Conservation (phyloP, 2,888 invertebrate genomes). For the Polymixis flavicincta region DNA sequence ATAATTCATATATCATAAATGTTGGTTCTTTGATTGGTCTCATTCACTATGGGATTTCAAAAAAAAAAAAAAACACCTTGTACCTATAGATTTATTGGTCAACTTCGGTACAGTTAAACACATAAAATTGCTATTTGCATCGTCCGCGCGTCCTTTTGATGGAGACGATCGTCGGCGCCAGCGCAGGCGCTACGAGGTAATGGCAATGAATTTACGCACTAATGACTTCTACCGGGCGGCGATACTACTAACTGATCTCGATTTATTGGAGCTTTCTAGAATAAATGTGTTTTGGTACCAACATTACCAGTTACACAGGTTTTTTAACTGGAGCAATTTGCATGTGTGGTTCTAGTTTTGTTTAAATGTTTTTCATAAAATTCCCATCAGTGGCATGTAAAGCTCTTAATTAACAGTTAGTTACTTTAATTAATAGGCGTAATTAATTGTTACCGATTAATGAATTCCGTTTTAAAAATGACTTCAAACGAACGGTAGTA, state of each 20-base stretch:
- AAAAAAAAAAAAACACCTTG: too few species aligned
- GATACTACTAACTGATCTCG: slow-evolving; percentile 67
- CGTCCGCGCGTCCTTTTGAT: slow-evolving; percentile 61
- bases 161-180: slow-evolving; percentile 61
- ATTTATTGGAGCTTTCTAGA: slow-evolving; percentile 61
- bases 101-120: slow-evolving; percentile 62
- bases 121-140: slow-evolving; percentile 65
- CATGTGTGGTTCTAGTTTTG: slow-evolving; percentile 11
- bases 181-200: slow-evolving; percentile 71
- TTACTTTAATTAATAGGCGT: slow-evolving; percentile 31
- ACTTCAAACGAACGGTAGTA: slow-evolving; percentile 49
- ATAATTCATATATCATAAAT: too few species aligned
- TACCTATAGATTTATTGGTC: slow-evolving; percentile 64
- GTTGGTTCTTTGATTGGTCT: too few species aligned
- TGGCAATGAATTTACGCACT: slow-evolving; percentile 75
- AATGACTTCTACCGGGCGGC: slow-evolving; percentile 71
- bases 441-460: slow-evolving; percentile 32
- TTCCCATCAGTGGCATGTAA: slow-evolving; percentile 8
- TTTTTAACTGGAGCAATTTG: slow-evolving; percentile 50
- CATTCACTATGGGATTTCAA: too few species aligned
- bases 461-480: slow-evolving; percentile 30
- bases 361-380: slow-evolving; percentile 33
- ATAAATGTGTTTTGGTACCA: slow-evolving; percentile 38
- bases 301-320: slow-evolving; percentile 31
- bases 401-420: slow-evolving; percentile 46